Evolutionary conservation across 1,140 invertebrate genomes (phyloP).

Genomic region (Drosophila oshimai): DNA sequence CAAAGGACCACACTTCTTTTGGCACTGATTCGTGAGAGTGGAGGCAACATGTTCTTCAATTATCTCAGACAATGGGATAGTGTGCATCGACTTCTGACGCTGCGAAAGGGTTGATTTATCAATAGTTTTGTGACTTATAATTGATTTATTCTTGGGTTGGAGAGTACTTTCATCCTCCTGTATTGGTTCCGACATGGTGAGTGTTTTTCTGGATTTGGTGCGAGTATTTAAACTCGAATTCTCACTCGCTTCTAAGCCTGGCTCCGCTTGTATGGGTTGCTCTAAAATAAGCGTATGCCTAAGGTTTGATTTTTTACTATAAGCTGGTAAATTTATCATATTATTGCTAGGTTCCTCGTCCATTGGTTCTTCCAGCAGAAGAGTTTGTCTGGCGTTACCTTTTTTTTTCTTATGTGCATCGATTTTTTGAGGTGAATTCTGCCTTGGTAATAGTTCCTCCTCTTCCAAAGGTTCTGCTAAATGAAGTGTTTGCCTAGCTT

Average conservation of each 20-base stretch:
- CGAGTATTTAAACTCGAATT: not conserved
- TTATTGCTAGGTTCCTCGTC: not conserved
- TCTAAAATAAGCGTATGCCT: not conserved
- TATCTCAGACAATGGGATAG: not conserved
- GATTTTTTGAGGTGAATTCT: not conserved
- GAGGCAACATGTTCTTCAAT: not conserved
- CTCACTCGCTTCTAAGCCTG: no score
- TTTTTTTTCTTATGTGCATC: not conserved
- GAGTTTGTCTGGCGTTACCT: slow-evolving; percentile 4
- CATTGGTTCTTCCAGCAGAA: slow-evolving; percentile 3
- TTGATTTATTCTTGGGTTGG: not conserved
- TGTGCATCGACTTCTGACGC: not conserved
- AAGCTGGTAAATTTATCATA: not conserved
- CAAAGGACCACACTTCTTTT: no score
- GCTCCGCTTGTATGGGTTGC: not conserved
- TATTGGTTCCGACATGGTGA: not conserved
- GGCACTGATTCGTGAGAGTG: no score
- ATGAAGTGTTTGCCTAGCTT: not conserved
- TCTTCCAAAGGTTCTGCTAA: slow-evolving; percentile 6
- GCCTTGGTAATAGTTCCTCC: not conserved
- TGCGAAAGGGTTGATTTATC: not conserved
- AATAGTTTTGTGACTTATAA: not conserved
- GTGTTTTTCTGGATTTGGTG: not conserved
- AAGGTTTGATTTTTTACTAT: not conserved
- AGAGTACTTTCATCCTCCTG: not conserved